phyloP scores from a whole-genome alignment of 1,140 invertebrate genomes.

The Leptinotarsa texana region DNA sequence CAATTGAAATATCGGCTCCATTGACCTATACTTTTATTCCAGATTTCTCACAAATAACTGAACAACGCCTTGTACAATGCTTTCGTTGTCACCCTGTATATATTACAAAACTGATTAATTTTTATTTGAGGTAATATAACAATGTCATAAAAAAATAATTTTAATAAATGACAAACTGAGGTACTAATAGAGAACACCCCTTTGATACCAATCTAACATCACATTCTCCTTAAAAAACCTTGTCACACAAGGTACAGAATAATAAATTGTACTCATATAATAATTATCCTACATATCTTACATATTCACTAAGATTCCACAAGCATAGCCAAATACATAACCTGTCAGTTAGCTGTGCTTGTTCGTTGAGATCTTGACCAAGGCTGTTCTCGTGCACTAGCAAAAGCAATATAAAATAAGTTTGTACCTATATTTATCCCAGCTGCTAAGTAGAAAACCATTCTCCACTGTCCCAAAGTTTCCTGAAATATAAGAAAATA shows the following conservation, averaged over 20 bases:
- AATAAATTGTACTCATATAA: not conserved
- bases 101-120: too few relatives aligned
- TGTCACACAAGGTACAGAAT: not conserved
- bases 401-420: constrained; percentile 81
- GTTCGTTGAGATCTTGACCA: constrained; percentile 64
- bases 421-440: constrained; percentile 77
- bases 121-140: too few relatives aligned
- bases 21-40: too few relatives aligned
- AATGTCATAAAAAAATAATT: too few relatives aligned
- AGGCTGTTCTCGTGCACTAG: constrained; percentile 77
- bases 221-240: not conserved
- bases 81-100: too few relatives aligned
- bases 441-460: constrained; percentile 85
- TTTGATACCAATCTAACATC: not conserved
- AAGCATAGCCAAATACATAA: constrained; percentile 48
- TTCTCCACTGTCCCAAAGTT: constrained; percentile 82
- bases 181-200: too few relatives aligned
- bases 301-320: not conserved
- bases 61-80: too few relatives aligned
- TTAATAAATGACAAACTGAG: too few relatives aligned
- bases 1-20: too few relatives aligned
- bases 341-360: constrained; percentile 51
- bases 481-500: constrained; percentile 62
- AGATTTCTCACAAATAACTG: too few relatives aligned
- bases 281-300: not conserved